Percentiles rank a stretch among this genome's conserved stretches.
phyloP scores from a whole-genome alignment of 2,113 vertebrate species.

The Urocynchramus pylzowi region DNA sequence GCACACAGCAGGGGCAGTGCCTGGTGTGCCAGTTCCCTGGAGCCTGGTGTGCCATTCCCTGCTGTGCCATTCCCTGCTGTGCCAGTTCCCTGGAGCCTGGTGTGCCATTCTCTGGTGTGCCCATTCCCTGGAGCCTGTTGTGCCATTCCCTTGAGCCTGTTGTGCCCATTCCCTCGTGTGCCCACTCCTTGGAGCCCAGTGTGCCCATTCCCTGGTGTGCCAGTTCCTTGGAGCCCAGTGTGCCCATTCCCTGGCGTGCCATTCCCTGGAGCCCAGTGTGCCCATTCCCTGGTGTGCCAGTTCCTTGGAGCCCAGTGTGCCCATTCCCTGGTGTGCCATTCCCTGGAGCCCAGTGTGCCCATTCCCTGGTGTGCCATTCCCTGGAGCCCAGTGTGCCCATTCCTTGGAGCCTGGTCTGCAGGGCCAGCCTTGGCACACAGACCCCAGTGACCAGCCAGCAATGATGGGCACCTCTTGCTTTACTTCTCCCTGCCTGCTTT shows the following conservation, averaged over 20 bases:
- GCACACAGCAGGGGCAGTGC: not conserved
- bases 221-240: fast-evolving
- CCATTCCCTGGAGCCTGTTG: fast-evolving
- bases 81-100: fast-evolving
- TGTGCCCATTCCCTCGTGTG: not conserved
- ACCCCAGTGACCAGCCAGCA: not conserved
- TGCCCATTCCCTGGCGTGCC: not conserved
- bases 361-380: not conserved
- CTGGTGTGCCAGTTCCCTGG: fast-evolving
- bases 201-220: not conserved
- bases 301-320: not conserved
- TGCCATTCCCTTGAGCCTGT: not conserved
- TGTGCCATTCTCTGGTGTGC: not conserved
- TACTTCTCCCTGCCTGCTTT: not conserved
- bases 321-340: not conserved
- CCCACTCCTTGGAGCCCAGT: fast-evolving
- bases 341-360: no score
- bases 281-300: not conserved
- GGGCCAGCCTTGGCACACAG: not conserved
- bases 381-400: no score
- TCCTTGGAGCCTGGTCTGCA: not conserved
- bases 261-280: not conserved
- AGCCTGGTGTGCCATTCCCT: not conserved
- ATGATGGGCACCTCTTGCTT: not conserved
- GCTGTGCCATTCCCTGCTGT: no score